Base-by-base conservation (phyloP, 2,113 vertebrate genomes). In the Semnopithecus entellus region DNA sequence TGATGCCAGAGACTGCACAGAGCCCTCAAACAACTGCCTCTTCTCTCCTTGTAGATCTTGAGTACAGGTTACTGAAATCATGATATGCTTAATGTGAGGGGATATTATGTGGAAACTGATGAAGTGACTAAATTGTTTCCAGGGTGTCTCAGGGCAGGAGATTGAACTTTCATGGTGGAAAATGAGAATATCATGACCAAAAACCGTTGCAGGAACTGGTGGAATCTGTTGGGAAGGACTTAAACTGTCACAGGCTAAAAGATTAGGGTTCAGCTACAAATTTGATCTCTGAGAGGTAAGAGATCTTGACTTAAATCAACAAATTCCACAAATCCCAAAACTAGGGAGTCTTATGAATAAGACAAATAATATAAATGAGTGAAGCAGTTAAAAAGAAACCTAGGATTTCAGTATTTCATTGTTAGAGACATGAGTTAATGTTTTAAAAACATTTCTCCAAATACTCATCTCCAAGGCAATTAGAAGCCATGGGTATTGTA, bases 21-120 rank as follows among this genome's bases (percentile, higher is more conserved):
- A 70, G n/a, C 8, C 12, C 0, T 68, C 10, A 2, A 32, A 17
- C 1, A 2, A 7, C 6, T 76, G 57, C 11, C 20, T 25, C 38
- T 32, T 32, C 2, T 0, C 13, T 55, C 64, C 64, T 3, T 45
- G 25, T 18, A 27, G 57, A 72, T 79, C 40, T 35, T 85, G n/a
- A 89, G 25, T 13, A 12, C 30, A 93, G 16, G 5, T 12, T 86
- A 38, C 8, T 66, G 57, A 81, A 43, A 20, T 50, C 32, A 30
- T 48, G 17, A 11, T 45, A n/a, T 70, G 12, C 2, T 64, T 75
- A 35, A 52, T 40, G 5, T 8, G 55, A 75, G 38, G 22, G 25
- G 25, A 3, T 55, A 43, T 43, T 66, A 32, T 35, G 10, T 25
- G 20, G n/a, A 85, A 59, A 45, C 22, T 6, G 57, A 35, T n/a